phyloP scores from a whole-genome alignment of 2,113 vertebrate species.

The Malurus cyaneus region DNA sequence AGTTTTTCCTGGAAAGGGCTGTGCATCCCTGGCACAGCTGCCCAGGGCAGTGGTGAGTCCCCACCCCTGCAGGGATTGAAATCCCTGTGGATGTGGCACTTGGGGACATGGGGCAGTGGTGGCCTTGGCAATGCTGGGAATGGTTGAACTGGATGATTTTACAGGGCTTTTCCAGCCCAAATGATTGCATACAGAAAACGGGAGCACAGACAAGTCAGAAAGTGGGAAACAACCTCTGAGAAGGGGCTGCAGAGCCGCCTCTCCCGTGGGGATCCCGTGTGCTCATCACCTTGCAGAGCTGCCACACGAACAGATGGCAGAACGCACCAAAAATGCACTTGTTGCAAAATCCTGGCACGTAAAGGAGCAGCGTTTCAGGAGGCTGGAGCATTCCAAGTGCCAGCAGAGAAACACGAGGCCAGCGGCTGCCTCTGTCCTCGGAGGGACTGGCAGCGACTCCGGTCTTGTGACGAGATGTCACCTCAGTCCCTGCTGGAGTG shows the following conservation, averaged over 20 bases:
- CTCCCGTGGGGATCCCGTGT: neutral
- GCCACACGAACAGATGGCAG: neutral
- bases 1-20: neutral
- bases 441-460: neutral
- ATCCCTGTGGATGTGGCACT: neutral
- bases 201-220: neutral
- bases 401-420: rapidly evolving
- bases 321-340: neutral
- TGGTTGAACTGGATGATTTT: neutral
- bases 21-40: neutral
- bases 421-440: neutral
- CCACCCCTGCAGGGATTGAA: rapidly evolving
- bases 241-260: neutral
- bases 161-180: neutral
- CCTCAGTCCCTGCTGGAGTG: neutral
- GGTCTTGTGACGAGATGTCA: neutral
- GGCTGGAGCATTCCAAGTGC: rapidly evolving
- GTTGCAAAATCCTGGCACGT: neutral
- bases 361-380: neutral
- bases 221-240: neutral
- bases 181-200: neutral
- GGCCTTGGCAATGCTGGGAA: neutral
- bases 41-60: neutral
- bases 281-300: neutral
- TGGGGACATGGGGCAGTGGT: neutral